Conservation (phyloP, 1,140 invertebrate genomes). For the Phymorhynchus buccinoides region DNA sequence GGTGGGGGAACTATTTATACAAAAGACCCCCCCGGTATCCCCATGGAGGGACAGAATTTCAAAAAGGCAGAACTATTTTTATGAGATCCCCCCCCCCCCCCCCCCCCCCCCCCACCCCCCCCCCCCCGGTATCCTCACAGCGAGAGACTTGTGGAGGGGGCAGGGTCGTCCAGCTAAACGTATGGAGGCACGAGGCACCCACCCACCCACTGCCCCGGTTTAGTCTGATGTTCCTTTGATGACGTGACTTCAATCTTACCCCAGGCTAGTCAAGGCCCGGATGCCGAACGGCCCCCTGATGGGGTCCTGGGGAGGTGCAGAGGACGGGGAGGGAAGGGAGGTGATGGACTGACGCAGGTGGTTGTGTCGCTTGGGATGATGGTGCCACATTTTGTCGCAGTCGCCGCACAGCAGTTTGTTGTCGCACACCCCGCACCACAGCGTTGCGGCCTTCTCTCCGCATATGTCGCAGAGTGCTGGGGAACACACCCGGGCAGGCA, state of each 20-base stretch:
- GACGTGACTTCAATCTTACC: neutral
- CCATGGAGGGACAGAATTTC: no score
- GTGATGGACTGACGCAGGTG: slow-evolving; percentile 42
- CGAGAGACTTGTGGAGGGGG: no score
- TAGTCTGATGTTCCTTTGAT: no score
- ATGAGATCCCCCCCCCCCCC: no score
- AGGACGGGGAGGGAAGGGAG: slow-evolving; percentile 19
- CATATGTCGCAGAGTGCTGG: slow-evolving; percentile 59
- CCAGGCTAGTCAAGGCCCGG: slow-evolving; percentile 24
- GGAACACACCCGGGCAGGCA: neutral
- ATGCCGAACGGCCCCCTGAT: slow-evolving; percentile 48
- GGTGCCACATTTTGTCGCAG: slow-evolving; percentile 60
- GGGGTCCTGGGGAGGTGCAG: neutral
- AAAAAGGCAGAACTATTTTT: no score
- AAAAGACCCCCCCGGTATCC: no score
- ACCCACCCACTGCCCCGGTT: no score
- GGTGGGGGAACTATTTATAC: no score
- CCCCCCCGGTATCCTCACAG: no score
- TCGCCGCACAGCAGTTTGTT: slow-evolving; percentile 54
- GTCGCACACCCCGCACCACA: slow-evolving; percentile 50
- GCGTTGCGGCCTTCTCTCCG: slow-evolving; percentile 48
- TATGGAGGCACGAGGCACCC: no score
- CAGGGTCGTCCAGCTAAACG: no score
- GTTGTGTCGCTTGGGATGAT: slow-evolving; percentile 57
- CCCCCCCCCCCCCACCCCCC: no score